These are phyloP conservation scores for Bilobella aurantiaca DNA, from an alignment of 1,140 invertebrate genomes.

Conservation along the genomic window DNA sequence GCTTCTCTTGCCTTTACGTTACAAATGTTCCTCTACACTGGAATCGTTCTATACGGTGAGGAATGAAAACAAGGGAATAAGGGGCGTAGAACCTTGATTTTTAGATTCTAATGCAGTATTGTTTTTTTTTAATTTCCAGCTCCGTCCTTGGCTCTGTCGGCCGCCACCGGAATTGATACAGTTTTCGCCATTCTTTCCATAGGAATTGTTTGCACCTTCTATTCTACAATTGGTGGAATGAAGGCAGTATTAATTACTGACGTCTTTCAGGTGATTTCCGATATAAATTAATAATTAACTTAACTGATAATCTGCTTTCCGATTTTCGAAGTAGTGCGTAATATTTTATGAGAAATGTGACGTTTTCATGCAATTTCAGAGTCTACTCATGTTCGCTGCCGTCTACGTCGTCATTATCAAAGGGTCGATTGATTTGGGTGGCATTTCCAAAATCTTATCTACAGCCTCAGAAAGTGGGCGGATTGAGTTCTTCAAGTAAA, in stretches of 20 bases:
- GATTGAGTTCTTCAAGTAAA: constrained; percentile 58
- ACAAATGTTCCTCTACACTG: constrained; percentile 81
- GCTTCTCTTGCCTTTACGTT: constrained; percentile 66
- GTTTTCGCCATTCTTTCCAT: constrained; percentile 65
- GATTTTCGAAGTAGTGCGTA: too few species aligned
- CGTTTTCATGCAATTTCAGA: constrained; percentile 42
- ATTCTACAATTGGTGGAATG: constrained; percentile 75
- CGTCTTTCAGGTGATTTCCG: constrained; percentile 53
- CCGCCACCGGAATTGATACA: constrained; percentile 66
- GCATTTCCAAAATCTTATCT: constrained; percentile 53
- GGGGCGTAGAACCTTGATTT: not conserved
- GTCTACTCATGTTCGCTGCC: constrained; percentile 62
- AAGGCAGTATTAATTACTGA: constrained; percentile 82
- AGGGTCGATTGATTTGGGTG: constrained; percentile 52
- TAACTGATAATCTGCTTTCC: too few species aligned
- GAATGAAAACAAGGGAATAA: not conserved
- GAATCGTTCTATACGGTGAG: constrained; percentile 58
- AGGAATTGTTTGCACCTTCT: constrained; percentile 71
- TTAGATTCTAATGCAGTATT: too few species aligned
- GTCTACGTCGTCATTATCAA: constrained; percentile 63
- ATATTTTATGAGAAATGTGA: too few species aligned
- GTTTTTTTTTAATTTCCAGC: too few species aligned
- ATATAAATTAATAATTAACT: too few species aligned
- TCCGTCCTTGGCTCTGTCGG: constrained; percentile 75
- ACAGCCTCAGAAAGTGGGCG: constrained; percentile 54